Conservation (phyloP, 2,797 vertebrate species). For the Melanogrammus aeglefinus region DNA sequence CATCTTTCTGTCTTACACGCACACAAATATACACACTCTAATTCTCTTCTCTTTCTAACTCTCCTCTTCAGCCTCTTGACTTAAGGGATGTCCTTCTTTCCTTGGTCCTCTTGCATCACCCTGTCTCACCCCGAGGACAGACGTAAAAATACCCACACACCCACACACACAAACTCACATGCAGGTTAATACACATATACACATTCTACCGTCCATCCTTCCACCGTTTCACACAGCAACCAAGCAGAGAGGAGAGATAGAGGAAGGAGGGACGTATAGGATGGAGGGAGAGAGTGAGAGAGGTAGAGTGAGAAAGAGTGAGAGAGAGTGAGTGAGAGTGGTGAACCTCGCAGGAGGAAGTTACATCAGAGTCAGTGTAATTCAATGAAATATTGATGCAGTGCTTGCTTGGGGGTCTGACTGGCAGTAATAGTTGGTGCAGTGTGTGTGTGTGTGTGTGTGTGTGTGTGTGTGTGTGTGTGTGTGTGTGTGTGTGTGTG, state of each 20-base stretch:
- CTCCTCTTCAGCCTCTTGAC: background rate
- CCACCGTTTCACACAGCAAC: background rate
- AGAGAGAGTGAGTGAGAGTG: constrained; percentile 3
- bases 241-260: background rate
- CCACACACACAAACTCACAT: background rate
- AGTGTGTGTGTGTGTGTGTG: background rate
- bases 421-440: constrained; percentile 18
- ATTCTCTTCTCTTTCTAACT: background rate
- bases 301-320: background rate
- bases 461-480: no score
- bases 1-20: background rate
- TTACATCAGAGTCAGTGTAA: constrained; percentile 22
- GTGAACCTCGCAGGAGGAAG: constrained; percentile 31
- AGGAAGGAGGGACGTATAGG: background rate
- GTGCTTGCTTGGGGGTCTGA: constrained; percentile 33
- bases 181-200: background rate
- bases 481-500: no score
- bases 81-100: no score
- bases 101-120: background rate
- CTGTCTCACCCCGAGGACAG: background rate
- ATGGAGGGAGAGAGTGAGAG: constrained; percentile 5
- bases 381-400: constrained; percentile 52
- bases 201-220: background rate
- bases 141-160: background rate
- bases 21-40: background rate